Base-by-base conservation (phyloP, 2,888 invertebrate genomes). In the Diploptera punctata region DNA sequence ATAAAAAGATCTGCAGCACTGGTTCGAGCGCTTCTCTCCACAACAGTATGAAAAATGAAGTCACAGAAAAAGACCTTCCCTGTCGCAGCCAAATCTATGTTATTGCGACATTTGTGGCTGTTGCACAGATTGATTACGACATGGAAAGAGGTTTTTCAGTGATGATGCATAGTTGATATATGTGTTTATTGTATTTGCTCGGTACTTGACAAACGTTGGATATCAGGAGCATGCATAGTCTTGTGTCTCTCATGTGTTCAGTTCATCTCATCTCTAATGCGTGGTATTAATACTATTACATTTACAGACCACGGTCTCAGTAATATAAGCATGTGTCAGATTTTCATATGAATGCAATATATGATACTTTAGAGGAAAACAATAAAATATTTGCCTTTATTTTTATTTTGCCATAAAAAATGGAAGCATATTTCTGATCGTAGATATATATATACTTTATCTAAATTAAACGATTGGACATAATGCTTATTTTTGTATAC, bases 61-160 rank as follows among this genome's bases (percentile, higher is more conserved):
- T 33, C 33, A 33, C 33, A 10, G 33, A 33, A 33, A 33, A 33
- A 33, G 33, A 33, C 10, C n/a, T 57, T 57, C 29, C 57, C 57
- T 57, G 57, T 57, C 57, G 29, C 57, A 57, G 31, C 57, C 21
- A 57, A 57, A 57, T 57, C 33, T 29, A 57, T 18, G n/a, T n/a
- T 33, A 5, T 33, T 33, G 33, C 33, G 33, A 33, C 33, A 33
- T 33, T n/a, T n/a, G 33, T 33, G 3, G n/a, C 10, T 57, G 57
- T 57, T n/a, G n/a, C 31, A 29, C 57, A 29, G 21, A 57, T 57
- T 57, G 57, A n/a, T 57, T 57, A 57, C 57, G 57, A 57, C 57
- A 57, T 13, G 52, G 24, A 52, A 52, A 52, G 7, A 24, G 21
- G n/a, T 1, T 52, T 52, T 52, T 52, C 52, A 24, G 24, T 52